Evolutionary conservation across 2,888 invertebrate genomes (phyloP).

Genomic region (Drosophila kambysellisi): DNA sequence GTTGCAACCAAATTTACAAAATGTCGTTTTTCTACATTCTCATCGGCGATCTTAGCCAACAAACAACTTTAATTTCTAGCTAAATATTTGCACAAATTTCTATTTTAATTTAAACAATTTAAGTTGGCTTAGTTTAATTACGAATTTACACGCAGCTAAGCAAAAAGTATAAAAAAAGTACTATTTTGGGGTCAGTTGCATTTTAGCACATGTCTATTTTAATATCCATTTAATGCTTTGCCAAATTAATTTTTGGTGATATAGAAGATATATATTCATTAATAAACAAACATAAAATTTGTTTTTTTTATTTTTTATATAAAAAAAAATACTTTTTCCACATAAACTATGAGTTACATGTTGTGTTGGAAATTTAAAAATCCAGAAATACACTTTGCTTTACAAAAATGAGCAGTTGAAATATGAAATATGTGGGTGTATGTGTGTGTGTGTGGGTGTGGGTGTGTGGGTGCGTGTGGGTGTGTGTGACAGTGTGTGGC

Average conservation of each 20-base stretch:
- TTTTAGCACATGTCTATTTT: neutral
- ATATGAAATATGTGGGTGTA: conserved; percentile 40
- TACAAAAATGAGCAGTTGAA: conserved; percentile 31
- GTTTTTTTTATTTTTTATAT: neutral
- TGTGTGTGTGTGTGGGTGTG: neutral
- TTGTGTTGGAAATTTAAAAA: neutral
- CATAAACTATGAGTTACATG: neutral
- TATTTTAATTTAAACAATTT: neutral
- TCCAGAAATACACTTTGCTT: conserved; percentile 25
- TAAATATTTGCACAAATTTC: conserved; percentile 5
- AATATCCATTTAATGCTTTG: neutral
- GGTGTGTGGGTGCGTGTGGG: conserved; percentile 10
- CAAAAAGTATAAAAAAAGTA: neutral
- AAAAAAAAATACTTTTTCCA: neutral
- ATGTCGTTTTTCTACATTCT: conserved; percentile 16
- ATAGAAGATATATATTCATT: neutral
- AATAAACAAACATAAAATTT: neutral
- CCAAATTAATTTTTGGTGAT: neutral
- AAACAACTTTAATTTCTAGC: neutral
- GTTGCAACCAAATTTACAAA: conserved; percentile 8
- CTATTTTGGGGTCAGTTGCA: neutral
- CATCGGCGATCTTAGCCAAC: neutral
- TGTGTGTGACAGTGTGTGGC: conserved; percentile 35
- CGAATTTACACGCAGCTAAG: neutral
- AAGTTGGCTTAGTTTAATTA: neutral